Base-by-base conservation (phyloP, 1,140 invertebrate genomes). In the Pogonomyrmex californicus region DNA sequence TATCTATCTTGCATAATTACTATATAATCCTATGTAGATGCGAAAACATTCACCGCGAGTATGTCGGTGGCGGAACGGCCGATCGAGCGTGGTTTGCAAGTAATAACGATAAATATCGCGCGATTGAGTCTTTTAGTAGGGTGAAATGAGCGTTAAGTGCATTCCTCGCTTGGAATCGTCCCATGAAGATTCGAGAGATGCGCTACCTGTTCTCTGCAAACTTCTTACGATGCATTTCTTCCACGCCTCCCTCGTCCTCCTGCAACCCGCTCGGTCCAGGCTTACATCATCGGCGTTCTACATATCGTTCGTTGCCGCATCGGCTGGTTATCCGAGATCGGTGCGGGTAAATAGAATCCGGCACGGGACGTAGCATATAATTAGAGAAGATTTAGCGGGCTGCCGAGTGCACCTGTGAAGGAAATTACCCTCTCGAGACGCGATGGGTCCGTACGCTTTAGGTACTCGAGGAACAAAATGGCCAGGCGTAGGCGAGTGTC, bases 401-500 rank as follows among this genome's bases (percentile, higher is more conserved):
- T 91, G 88, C 81, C 66, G 78, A 81, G 81, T 92, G 91, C 92
- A 94, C 93, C 93, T 94, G 93, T 91, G 58, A 90, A 76, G 68
- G 33, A 70, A 81, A 77, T 71, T 81, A 78, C 63, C 86, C 86
- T 88, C 89, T 86, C 70, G 85, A 81, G 79, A 65, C 83, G 83
- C 68, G 87, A 41, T n/a, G 51, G 88, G 41, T 73, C 60, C 54
- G 41, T 60, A 68, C 41, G 68, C 56, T 90, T 89, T 89, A 58
- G 76, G 73, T 79, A 88, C 70, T 70, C 79, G 71, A 78, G 81
- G 88, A 92, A 91, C 89, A 91, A 93, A 93, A 93, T 92, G 90
- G 91, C 87, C 87, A 91, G 87, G 92, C 92, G 91, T 94, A 93
- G 93, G 91, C 91, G 93, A 94, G 93, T 94, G 93, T 94, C 94